phyloP scores from a whole-genome alignment of 2,797 vertebrate species.

The Tenualosa ilisha region DNA sequence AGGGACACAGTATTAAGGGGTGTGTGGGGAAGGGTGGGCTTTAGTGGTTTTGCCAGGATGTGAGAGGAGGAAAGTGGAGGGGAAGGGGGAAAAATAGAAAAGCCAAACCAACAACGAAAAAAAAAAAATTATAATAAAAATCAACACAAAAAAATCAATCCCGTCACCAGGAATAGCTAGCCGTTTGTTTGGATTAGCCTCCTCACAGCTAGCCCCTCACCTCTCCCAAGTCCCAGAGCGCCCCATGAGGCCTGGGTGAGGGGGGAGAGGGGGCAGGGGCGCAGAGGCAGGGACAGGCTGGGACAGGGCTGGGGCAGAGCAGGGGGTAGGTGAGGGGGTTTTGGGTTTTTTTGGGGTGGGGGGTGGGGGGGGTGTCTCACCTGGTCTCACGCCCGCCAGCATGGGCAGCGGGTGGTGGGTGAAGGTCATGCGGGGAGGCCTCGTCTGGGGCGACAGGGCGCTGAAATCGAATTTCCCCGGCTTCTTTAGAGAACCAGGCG shows the following conservation, averaged over 20 bases:
- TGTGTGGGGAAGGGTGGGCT: background rate
- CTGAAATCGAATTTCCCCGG: slow-evolving; percentile 97
- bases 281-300: slow-evolving; percentile 57
- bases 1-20: slow-evolving; percentile 42
- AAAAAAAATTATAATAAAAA: background rate
- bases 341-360: slow-evolving; percentile 51
- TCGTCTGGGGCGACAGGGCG: slow-evolving; percentile 91
- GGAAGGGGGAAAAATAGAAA: slow-evolving; percentile 13
- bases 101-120: background rate
- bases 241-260: slow-evolving; percentile 42
- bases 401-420: slow-evolving; percentile 97
- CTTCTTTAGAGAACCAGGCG: slow-evolving; percentile 96
- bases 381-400: slow-evolving; percentile 97
- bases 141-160: slow-evolving; percentile 13
- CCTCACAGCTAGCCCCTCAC: slow-evolving; percentile 41
- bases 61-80: background rate
- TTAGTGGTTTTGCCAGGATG: slow-evolving; percentile 16
- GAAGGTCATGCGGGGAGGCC: slow-evolving; percentile 95
- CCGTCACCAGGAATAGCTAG: slow-evolving; percentile 8
- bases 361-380: slow-evolving; percentile 77
- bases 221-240: slow-evolving; percentile 58
- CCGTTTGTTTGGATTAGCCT: slow-evolving; percentile 4
- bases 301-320: slow-evolving; percentile 34
- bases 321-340: slow-evolving; percentile 40
- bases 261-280: slow-evolving; percentile 50